phyloP scores from a whole-genome alignment of 2,888 invertebrate species.

The Timema cristinae region DNA sequence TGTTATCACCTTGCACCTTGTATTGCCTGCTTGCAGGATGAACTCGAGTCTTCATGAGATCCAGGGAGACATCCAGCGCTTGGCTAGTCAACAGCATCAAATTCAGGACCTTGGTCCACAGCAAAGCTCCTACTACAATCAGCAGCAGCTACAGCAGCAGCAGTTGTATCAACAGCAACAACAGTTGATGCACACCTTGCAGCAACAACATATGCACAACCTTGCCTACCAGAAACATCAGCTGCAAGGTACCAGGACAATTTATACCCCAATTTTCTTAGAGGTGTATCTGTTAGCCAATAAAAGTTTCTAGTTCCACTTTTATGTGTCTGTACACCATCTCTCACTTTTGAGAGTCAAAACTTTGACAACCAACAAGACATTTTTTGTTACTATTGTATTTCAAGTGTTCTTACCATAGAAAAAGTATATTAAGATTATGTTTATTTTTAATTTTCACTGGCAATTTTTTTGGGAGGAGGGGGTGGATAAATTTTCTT shows the following conservation, averaged over 20 bases:
- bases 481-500: no score
- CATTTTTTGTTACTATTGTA: no score
- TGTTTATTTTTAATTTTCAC: no score
- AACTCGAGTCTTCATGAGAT: slow-evolving; percentile 91
- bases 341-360: no score
- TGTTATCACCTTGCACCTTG: background rate
- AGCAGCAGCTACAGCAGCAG: slow-evolving; percentile 29
- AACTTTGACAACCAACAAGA: no score
- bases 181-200: slow-evolving; percentile 44
- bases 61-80: slow-evolving; percentile 87
- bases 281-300: no score
- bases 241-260: slow-evolving; percentile 37
- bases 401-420: no score
- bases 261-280: no score
- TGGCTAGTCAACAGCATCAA: slow-evolving; percentile 77
- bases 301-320: no score
- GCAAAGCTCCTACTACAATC: slow-evolving; percentile 17
- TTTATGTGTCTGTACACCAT: no score
- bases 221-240: slow-evolving; percentile 42
- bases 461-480: no score
- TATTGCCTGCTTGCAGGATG: slow-evolving; percentile 57
- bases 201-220: slow-evolving; percentile 34
- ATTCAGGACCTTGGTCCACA: slow-evolving; percentile 50
- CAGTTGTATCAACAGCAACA: slow-evolving; percentile 43
- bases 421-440: no score